Evolutionary conservation across 2,113 vertebrate species (phyloP).

Genomic region (Proterorhinus semilunaris): DNA sequence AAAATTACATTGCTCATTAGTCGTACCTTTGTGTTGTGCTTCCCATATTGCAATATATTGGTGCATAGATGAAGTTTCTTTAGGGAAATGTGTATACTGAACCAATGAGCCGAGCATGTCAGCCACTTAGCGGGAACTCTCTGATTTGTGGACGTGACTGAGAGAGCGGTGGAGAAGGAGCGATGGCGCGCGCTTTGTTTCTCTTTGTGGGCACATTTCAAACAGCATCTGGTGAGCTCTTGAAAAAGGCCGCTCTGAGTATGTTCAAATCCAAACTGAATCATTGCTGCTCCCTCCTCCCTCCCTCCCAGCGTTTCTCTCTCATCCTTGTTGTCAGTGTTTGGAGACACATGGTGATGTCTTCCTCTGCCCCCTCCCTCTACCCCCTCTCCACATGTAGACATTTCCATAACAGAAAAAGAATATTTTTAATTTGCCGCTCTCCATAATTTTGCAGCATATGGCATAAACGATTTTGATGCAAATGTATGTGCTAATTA

Average conservation of each 20-base stretch:
- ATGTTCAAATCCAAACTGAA: slow-evolving; percentile 71
- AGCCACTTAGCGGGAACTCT: slow-evolving; percentile 44
- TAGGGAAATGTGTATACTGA: slow-evolving; percentile 37
- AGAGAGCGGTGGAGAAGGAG: slow-evolving; percentile 28
- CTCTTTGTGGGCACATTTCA: slow-evolving; percentile 77
- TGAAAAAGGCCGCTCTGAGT: slow-evolving; percentile 64
- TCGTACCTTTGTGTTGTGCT: slow-evolving; percentile 5
- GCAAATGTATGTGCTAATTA: slow-evolving; percentile 93
- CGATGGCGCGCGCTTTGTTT: slow-evolving; percentile 55
- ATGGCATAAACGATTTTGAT: slow-evolving; percentile 90
- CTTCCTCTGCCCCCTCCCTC: slow-evolving; percentile 46
- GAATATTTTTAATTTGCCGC: slow-evolving; percentile 78
- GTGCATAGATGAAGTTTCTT: slow-evolving; percentile 33
- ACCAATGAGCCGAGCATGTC: slow-evolving; percentile 33
- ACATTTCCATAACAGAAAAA: slow-evolving; percentile 81
- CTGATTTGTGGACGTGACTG: slow-evolving; percentile 50
- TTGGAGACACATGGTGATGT: slow-evolving; percentile 71
- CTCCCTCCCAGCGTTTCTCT: slow-evolving; percentile 26
- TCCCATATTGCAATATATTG: slow-evolving; percentile 7
- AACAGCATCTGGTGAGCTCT: slow-evolving; percentile 79
- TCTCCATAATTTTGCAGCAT: slow-evolving; percentile 85
- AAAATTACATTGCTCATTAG: neutral
- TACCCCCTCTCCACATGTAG: slow-evolving; percentile 72
- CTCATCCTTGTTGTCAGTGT: slow-evolving; percentile 63
- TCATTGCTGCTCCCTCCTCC: slow-evolving; percentile 54